Evolutionary conservation across 2,113 vertebrate genomes (phyloP).

Genomic region (Rhagologus leucostigma): DNA sequence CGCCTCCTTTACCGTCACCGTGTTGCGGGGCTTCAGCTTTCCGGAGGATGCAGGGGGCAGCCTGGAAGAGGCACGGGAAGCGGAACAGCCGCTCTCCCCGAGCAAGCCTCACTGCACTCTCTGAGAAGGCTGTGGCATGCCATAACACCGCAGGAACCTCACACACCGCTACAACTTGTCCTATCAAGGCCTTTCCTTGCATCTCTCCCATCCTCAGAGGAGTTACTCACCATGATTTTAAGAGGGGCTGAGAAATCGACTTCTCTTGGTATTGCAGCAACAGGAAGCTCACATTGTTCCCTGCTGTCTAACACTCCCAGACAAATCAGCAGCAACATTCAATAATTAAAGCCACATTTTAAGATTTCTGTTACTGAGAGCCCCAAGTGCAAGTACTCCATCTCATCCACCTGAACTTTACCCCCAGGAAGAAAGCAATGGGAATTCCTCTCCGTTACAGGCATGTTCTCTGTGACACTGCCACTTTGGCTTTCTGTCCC

Average conservation of each 20-base stretch:
- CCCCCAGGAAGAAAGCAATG: background rate
- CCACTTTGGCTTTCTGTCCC: background rate
- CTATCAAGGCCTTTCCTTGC: background rate
- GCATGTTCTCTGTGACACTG: background rate
- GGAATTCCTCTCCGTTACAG: background rate
- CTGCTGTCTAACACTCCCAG: background rate
- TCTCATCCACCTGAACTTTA: background rate
- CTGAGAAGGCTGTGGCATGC: no score
- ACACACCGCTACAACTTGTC: no score
- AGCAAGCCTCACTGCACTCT: no score
- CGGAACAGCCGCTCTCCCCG: no score
- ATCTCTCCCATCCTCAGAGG: background rate
- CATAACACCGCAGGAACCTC: no score
- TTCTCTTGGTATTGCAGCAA: background rate
- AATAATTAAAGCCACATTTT: background rate
- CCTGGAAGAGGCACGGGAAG: no score
- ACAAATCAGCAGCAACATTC: background rate
- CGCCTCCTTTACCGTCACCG: no score
- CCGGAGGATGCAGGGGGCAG: no score
- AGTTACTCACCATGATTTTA: background rate
- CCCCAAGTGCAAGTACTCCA: background rate
- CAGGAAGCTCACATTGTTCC: background rate
- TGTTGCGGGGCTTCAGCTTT: no score
- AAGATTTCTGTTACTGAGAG: background rate
- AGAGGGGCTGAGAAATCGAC: background rate